phyloP scores from a whole-genome alignment of 2,113 vertebrate species.

The Barbus barbus region DNA sequence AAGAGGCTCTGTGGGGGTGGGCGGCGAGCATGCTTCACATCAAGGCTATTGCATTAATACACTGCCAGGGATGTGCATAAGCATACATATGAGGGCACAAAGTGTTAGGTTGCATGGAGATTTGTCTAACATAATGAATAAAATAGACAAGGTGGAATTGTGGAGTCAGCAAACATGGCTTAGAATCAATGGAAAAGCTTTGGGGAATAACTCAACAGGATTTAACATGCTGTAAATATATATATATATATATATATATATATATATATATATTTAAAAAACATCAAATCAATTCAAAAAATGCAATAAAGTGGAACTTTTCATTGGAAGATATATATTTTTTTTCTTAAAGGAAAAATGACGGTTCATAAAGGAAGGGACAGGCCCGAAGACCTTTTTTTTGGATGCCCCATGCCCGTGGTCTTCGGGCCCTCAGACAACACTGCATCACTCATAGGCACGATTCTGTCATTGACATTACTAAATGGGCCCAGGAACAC shows the following conservation, averaged over 20 bases:
- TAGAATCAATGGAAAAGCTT: background rate
- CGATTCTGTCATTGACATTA: no score
- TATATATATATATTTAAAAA: no score
- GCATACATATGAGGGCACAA: constrained; percentile 38
- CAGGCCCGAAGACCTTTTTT: no score
- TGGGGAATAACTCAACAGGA: background rate
- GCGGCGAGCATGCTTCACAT: constrained; percentile 14
- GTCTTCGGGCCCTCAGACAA: no score
- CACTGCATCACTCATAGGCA: no score
- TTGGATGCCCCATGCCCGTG: no score
- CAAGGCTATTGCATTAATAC: constrained; percentile 33
- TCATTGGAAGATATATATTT: no score
- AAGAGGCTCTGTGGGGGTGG: constrained; percentile 8
- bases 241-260: background rate
- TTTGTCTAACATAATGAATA: constrained; percentile 37
- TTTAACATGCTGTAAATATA: background rate
- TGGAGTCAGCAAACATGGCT: constrained; percentile 29
- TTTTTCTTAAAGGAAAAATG: no score
- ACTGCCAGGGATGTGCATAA: constrained; percentile 24
- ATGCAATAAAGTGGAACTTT: no score
- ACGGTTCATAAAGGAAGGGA: no score
- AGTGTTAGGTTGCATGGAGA: constrained; percentile 11
- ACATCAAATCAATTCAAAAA: no score
- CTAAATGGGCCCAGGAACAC: no score
- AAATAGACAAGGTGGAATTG: constrained; percentile 3